Conservation (phyloP, 37 sponge, comb jelly and placozoan genomes). For the Diacarnus erythraeanus region DNA sequence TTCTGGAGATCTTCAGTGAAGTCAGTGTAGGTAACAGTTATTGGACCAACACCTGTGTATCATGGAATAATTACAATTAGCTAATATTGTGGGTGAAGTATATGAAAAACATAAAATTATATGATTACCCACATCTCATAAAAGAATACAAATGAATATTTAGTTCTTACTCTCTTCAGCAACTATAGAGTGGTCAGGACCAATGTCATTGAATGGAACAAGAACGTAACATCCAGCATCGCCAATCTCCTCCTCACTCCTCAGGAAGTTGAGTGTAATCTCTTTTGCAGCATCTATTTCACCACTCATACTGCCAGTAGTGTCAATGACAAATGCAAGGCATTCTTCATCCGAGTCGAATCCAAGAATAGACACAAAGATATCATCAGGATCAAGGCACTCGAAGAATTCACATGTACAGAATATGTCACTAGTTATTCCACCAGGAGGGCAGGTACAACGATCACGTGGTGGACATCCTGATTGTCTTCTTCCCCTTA, state of each 20-base stretch:
- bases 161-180: constrained; percentile 7
- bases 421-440: not conserved
- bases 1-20: not conserved
- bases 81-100: too few relatives aligned
- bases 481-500: not conserved
- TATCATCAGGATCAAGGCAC: constrained; percentile 26
- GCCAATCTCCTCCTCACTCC: constrained; percentile 15
- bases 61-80: too few relatives aligned
- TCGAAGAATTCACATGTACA: constrained; percentile 27
- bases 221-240: constrained; percentile 31
- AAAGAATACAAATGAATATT: too few relatives aligned
- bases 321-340: constrained; percentile 45
- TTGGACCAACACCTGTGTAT: constrained; percentile 37
- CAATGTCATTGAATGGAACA: constrained; percentile 38
- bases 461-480: not conserved
- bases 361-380: constrained; percentile 23
- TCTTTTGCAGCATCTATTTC: constrained; percentile 19
- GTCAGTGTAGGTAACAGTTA: not conserved
- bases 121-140: too few relatives aligned
- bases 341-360: constrained; percentile 3
- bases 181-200: not conserved
- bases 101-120: too few relatives aligned
- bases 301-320: constrained; percentile 30
- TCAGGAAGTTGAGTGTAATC: not conserved
- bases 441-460: constrained; percentile 9